Conservation (phyloP, 2,113 vertebrate genomes). For the Lagopus muta region DNA sequence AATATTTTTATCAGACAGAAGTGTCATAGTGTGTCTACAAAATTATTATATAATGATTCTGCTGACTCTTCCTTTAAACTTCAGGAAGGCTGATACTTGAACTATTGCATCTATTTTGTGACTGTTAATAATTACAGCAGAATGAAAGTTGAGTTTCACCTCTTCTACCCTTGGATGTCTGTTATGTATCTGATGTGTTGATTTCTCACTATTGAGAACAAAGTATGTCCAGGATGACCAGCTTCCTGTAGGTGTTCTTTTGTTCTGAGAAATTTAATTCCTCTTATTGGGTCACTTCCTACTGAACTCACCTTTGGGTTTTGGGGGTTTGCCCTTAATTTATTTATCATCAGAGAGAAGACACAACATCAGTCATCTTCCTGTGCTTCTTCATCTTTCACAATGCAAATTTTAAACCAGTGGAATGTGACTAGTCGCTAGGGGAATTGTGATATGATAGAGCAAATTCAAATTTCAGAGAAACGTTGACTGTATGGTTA, state of each 20-base stretch:
- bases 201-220: not conserved
- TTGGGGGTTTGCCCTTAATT: not conserved
- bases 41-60: conserved; percentile 47
- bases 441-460: not conserved
- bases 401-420: not conserved
- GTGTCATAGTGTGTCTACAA: conserved; percentile 45
- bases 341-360: not conserved
- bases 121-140: not conserved
- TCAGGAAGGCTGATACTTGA: not conserved
- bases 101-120: not conserved
- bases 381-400: not conserved
- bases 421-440: not conserved
- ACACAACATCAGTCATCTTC: not conserved
- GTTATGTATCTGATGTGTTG: not conserved
- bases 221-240: not conserved
- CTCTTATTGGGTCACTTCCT: not conserved
- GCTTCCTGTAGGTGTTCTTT: not conserved
- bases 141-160: not conserved
- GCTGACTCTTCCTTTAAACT: not conserved
- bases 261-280: not conserved
- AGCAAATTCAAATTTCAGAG: not conserved
- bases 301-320: not conserved
- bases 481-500: not conserved
- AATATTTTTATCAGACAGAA: conserved; percentile 67
- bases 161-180: not conserved